phyloP scores from a whole-genome alignment of 2,888 invertebrate species.

The Clepsis dumicolana region DNA sequence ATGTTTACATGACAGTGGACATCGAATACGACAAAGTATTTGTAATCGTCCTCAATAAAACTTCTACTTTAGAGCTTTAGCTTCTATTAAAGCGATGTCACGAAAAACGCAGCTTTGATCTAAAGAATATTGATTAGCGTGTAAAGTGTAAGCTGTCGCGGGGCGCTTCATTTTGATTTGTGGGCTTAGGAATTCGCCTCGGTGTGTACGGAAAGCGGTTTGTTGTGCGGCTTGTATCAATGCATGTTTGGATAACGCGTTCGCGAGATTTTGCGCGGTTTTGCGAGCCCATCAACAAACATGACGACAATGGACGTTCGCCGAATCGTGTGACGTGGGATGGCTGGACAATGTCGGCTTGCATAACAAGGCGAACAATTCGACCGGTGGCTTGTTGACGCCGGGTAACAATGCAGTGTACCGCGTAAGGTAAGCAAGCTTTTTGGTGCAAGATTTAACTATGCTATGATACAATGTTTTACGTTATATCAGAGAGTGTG shows the following conservation, averaged over 20 bases:
- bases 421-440: conserved; percentile 64
- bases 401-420: conserved; percentile 73
- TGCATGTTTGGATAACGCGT: conserved; percentile 75
- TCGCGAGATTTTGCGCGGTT: conserved; percentile 77
- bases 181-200: conserved; percentile 36
- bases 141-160: conserved; percentile 9
- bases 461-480: conserved; percentile 46
- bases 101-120: conserved; percentile 35
- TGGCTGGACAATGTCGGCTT: conserved; percentile 80
- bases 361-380: conserved; percentile 80
- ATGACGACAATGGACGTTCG: conserved; percentile 81
- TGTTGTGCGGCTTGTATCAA: conserved; percentile 57
- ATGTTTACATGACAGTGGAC: conserved; percentile 47
- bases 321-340: conserved; percentile 76
- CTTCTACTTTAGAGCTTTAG: conserved; percentile 6
- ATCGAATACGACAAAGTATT: conserved; percentile 23
- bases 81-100: conserved; percentile 36
- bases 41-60: conserved; percentile 7
- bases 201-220: conserved; percentile 37
- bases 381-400: conserved; percentile 69
- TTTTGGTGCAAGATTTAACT: conserved; percentile 64
- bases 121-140: conserved; percentile 30
- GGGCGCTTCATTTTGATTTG: conserved; percentile 26
- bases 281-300: conserved; percentile 78
- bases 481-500: conserved; percentile 45